phyloP scores from a whole-genome alignment of 2,797 vertebrate species.

The Phrynocephalus guinanensis region DNA sequence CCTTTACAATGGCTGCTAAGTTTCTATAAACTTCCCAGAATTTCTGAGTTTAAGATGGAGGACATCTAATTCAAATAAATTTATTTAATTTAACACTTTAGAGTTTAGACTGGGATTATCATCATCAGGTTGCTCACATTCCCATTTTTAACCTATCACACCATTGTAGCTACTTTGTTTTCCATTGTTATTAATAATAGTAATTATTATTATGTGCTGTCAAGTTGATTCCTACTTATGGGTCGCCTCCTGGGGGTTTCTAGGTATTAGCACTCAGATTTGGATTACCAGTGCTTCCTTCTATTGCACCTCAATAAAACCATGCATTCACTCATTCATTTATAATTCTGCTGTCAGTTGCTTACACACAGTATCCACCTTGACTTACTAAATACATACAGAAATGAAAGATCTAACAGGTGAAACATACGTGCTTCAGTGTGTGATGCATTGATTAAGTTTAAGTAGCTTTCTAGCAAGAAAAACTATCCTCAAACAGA shows the following conservation, averaged over 20 bases:
- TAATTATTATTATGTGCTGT: no score
- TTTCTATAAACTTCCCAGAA: no score
- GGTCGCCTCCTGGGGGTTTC: no score
- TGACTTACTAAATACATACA: neutral
- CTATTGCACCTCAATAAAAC: neutral
- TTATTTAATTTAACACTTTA: neutral
- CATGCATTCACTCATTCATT: neutral
- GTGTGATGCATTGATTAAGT: neutral
- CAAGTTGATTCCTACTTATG: no score
- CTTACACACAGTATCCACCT: no score
- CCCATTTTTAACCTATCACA: neutral
- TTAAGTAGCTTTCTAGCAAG: neutral
- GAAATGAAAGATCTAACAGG: neutral
- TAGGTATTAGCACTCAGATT: no score
- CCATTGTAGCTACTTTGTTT: neutral
- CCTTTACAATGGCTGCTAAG: no score
- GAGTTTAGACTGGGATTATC: neutral
- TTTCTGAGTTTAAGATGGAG: no score
- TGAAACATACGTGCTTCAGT: neutral
- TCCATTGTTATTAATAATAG: neutral
- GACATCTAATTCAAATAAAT: neutral
- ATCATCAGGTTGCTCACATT: neutral
- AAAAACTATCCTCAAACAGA: neutral
- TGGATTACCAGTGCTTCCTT: no score
- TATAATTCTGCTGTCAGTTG: no score